Percentiles rank a stretch among this genome's conserved stretches.
Conservation (phyloP, 2,888 invertebrate genomes). For the Xiphydria camelus region DNA sequence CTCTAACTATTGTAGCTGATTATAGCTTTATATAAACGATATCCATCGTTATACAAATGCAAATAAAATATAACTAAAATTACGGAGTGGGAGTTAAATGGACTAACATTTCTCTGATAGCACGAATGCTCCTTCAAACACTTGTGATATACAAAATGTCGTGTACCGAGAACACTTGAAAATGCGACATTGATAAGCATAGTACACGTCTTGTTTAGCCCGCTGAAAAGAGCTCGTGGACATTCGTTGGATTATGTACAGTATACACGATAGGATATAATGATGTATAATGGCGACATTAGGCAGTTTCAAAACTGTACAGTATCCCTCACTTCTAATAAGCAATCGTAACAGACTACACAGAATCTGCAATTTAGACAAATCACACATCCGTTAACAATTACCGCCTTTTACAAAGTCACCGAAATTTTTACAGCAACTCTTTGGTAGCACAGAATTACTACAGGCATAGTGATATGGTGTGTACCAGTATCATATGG, state of each 20-base stretch:
- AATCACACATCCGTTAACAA: constrained; percentile 1
- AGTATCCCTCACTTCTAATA: constrained; percentile 19
- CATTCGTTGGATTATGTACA: background rate
- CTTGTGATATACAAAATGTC: no score
- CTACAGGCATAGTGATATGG: constrained; percentile 33
- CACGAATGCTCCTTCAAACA: no score
- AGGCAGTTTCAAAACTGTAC: constrained; percentile 27
- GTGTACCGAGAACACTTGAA: no score
- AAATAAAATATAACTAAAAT: no score
- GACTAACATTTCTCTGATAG: no score
- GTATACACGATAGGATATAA: constrained; percentile 26
- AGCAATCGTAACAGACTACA: constrained; percentile 22
- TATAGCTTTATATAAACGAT: no score
- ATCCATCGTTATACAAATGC: no score
- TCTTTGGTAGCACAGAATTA: constrained; percentile 32
- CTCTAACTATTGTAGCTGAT: no score
- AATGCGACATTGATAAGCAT: constrained; percentile 31
- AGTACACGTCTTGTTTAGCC: constrained; percentile 29
- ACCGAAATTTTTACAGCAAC: constrained; percentile 24
- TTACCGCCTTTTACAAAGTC: constrained; percentile 12
- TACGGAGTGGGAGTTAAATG: no score
- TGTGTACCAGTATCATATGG: constrained; percentile 27
- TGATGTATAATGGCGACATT: constrained; percentile 31
- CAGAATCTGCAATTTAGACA: constrained; percentile 23
- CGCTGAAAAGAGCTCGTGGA: background rate